Evolutionary conservation across 1,140 invertebrate species (phyloP), one percentile per base, ranked within the genome.

Genomic region (Chionoecetes opilio): DNA sequence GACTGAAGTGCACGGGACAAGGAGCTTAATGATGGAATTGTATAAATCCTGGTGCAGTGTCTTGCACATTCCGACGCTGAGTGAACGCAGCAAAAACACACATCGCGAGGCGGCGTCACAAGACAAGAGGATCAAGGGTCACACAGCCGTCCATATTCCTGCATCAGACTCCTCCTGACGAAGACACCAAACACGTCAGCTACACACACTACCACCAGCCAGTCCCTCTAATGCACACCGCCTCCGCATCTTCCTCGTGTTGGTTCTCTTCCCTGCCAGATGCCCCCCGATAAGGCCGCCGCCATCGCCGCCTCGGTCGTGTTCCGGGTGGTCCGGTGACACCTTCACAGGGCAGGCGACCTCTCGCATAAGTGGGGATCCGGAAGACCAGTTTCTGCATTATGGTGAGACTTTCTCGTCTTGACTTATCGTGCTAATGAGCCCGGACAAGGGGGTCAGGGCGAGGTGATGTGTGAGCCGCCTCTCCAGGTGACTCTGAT

Each of bases 341-440:
- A 75, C 5, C 21, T 26, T 26, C 21, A n/a, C 63, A 75, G 63
- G 63, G 63, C 6, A 75, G 63, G 6, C 63, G 21, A 75, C 63
- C n/a, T 75, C 8, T 75, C 63, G 63, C 63, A 75, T 75, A 75
- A 75, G n/a, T 75, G 63, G 26, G 63, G 63, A 75, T n/a, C 63
- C 1, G 21, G 63, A 75, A 0, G 26, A 21, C 2, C 63, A 75
- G 63, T n/a, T 75, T 75, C 63, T n/a, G 63, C 63, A 75, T 75
- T 75, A 75, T 75, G 63, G n/a, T 75, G 63, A 75, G 63, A n/a
- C 63, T 11, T 75, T 75, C 63, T 75, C 63, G 21, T 75, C 63
- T 75, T 17, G 63, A 75, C 21, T 75, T 75, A 75, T 75, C 63
- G 63, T n/a, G 63, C 26, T 75, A 75, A 75, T 75, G 63, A 75